Base-by-base conservation (phyloP, 2,113 vertebrate genomes). In the Salvelinus sp. region DNA sequence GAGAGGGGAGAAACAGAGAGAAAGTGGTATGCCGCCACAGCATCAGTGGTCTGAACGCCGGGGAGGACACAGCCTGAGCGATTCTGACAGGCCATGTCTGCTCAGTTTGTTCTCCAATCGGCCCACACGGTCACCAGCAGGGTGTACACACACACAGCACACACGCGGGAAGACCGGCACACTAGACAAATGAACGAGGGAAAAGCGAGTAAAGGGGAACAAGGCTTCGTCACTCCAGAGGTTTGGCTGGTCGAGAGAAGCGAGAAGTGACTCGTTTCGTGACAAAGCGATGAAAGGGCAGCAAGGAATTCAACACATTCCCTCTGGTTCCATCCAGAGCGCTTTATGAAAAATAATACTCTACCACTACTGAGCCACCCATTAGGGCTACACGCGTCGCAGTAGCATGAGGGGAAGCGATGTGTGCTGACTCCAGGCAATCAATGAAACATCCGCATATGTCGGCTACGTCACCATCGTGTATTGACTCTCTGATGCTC, bases 11-110 rank as follows among this genome's bases (percentile, higher is more conserved):
- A 23, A 16, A n/a, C 2, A 4, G 4, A 16, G n/a, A 62, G 58
- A 62, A 4, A n/a, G 58, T n/a, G 5, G 7, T 1, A n/a, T 22
- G 5, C n/a, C n/a, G 2, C 58, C 58, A 76, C 84, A 28, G 25
- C 77, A 76, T 72, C 83, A 79, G 80, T 82, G 79, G 80, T 80
- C 81, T 77, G 80, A 81, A 82, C 80, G 79, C 76, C 81, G 16
- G 77, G 69, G 77, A 83, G 76, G 83, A 76, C 82, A 85, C 85
- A 83, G 82, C 82, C 82, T 79, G 80, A 88, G 82, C 79, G 33
- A 44, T 81, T 89, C 86, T 89, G 89, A 92, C 91, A 89, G 82
- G 79, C 85, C 62, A 38, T 82, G 86, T 88, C 89, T 89, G 85
- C 83, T 86, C 87, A 82, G 87, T 89, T 88, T 87, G 87, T 87